Evolutionary conservation across 2,797 vertebrate genomes (phyloP).

Genomic region (Gallinago solitaria): DNA sequence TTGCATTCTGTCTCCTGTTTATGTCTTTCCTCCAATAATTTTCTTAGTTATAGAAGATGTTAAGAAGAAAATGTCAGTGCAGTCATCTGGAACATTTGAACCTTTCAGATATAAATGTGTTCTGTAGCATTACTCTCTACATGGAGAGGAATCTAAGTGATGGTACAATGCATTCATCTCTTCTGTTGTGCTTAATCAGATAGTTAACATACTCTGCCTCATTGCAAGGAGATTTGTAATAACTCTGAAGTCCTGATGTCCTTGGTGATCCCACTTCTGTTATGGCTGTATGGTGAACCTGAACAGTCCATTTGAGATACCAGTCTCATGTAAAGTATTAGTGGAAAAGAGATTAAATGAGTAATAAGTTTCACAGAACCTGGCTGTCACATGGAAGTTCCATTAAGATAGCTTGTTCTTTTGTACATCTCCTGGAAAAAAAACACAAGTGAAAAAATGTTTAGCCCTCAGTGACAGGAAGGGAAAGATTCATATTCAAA

Average conservation of each 20-base stretch:
- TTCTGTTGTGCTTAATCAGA: neutral
- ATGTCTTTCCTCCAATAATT: neutral
- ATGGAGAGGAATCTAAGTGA: neutral
- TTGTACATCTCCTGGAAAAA: neutral
- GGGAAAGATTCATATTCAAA: neutral
- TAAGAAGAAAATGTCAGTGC: neutral
- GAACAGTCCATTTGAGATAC: neutral
- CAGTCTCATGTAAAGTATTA: neutral
- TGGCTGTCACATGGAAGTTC: neutral
- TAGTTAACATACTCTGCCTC: neutral
- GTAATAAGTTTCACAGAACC: neutral
- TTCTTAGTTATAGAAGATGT: neutral
- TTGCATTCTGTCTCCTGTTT: neutral
- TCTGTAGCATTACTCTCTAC: neutral
- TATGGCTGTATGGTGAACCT: neutral
- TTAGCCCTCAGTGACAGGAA: neutral
- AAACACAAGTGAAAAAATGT: neutral
- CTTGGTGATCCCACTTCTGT: neutral
- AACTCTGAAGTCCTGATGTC: neutral
- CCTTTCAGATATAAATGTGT: neutral
- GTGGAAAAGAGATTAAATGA: neutral
- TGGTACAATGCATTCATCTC: neutral
- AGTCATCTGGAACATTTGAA: neutral
- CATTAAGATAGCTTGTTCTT: neutral
- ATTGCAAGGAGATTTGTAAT: neutral